Evolutionary conservation across 2,797 vertebrate species (phyloP), one percentile per base, ranked within the genome.

Genomic region (Streptopelia turtur): DNA sequence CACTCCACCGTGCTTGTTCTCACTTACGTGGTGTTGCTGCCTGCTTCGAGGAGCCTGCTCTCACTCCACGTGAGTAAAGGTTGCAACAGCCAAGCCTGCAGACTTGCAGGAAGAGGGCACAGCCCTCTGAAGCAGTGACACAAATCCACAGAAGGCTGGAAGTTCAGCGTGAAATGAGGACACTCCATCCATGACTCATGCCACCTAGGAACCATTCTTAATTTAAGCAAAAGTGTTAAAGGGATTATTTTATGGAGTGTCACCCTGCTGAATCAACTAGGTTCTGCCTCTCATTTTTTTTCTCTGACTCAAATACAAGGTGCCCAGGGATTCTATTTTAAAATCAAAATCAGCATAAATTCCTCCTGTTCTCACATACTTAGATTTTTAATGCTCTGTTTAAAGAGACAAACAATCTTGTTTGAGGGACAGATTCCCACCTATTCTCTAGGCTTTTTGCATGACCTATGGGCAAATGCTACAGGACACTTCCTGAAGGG

Each of bases 101-200:
- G 53, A 37, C 57, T 57, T 18, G 75, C 52, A 89, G 83, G 83
- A 80, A 84, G 53, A 8, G 14, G 65, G 83, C 61, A 68, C 80
- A 96, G 79, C 81, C 71, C 57, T 95, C 82, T 65, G 30, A 94
- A 85, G 53, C 75, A 69, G 78, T 77, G 90, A 97, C 84, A 95
- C 63, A 94, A 87, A 96, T 94, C 93, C 96, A 95, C 83, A 80
- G 25, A 92, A 96, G 91, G 88, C 94, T 97, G 89, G 68, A 96
- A 97, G 96, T 97, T 96, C 94, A 93, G 82, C 93, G 89, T 31
- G 88, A 97, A 96, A 97, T 55, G 33, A 94, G 80, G 94, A 95
- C 94, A 96, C 86, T 88, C 70, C 72, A 77, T 16, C 92, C 96
- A 57, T 90, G 97, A 96, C 64, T 95, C 92, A 95, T 65, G 25